These are phyloP conservation scores for Mayetiola destructor DNA, from an alignment of 2,888 invertebrate genomes.

Conservation along the genomic window DNA sequence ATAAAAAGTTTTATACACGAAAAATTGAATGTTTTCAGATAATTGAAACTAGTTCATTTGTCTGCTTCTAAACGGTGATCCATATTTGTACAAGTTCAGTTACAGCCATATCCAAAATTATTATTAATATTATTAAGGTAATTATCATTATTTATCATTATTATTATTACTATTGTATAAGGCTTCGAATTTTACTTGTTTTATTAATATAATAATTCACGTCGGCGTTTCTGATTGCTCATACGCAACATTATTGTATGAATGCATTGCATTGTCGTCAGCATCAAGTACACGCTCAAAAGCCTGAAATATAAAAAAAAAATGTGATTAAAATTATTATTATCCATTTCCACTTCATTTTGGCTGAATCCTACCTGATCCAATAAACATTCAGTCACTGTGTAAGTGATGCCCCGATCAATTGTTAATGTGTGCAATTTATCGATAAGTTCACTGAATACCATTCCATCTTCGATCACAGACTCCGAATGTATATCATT, in stretches of 20 bases:
- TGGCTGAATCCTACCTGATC: constrained; percentile 25
- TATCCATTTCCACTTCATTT: not conserved
- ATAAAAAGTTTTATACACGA: too few species aligned
- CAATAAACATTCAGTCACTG: constrained; percentile 30
- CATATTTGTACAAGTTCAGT: too few species aligned
- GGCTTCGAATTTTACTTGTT: too few species aligned
- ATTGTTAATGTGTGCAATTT: constrained; percentile 22
- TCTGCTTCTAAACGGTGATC: too few species aligned
- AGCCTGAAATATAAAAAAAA: not conserved
- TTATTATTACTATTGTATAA: too few species aligned
- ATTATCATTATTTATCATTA: too few species aligned
- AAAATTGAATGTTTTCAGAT: too few species aligned
- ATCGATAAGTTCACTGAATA: constrained; percentile 21
- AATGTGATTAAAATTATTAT: not conserved
- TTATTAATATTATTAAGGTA: too few species aligned
- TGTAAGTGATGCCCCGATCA: constrained; percentile 24
- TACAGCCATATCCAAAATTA: too few species aligned
- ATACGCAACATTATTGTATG: constrained; percentile 9
- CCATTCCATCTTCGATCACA: constrained; percentile 13
- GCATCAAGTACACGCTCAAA: constrained; percentile 10
- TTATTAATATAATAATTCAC: not conserved
- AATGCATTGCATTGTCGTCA: not conserved
- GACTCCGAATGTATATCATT: not conserved
- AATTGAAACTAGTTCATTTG: too few species aligned
- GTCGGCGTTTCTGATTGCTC: constrained; percentile 9